Conservation (phyloP, 1,140 invertebrate genomes). For the Aphaenogaster floridana region DNA sequence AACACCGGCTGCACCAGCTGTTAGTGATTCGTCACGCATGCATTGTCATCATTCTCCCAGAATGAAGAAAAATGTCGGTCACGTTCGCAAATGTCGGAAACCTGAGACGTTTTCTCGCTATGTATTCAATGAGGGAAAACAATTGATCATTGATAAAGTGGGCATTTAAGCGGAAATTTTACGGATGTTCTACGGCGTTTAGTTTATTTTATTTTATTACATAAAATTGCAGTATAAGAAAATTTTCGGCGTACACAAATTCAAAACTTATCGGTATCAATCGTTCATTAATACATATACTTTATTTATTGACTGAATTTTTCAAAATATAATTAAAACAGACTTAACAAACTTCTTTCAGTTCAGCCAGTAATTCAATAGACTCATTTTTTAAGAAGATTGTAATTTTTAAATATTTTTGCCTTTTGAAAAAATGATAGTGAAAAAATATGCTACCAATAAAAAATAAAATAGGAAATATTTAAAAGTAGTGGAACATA, state of each 20-base stretch:
- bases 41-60: constrained; percentile 49
- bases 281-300: neutral
- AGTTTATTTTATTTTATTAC: neutral
- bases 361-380: neutral
- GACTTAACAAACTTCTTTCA: neutral
- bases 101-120: constrained; percentile 22
- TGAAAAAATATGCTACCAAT: neutral
- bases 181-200: neutral
- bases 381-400: neutral
- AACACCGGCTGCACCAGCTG: constrained; percentile 20
- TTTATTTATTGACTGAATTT: constrained; percentile 13
- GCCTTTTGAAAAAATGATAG: neutral
- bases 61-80: constrained; percentile 47
- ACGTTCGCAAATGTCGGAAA: constrained; percentile 21
- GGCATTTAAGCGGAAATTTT: constrained; percentile 4
- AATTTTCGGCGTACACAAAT: neutral
- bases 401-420: neutral
- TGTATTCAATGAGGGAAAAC: neutral
- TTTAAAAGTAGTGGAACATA: neutral
- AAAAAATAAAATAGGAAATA: neutral
- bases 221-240: neutral
- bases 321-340: neutral
- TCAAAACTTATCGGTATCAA: neutral
- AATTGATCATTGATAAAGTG: constrained; percentile 25
- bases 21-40: constrained; percentile 54